These are phyloP conservation scores for Liodrosophila aerea DNA, from an alignment of 2,888 invertebrate genomes.

Conservation along the genomic window DNA sequence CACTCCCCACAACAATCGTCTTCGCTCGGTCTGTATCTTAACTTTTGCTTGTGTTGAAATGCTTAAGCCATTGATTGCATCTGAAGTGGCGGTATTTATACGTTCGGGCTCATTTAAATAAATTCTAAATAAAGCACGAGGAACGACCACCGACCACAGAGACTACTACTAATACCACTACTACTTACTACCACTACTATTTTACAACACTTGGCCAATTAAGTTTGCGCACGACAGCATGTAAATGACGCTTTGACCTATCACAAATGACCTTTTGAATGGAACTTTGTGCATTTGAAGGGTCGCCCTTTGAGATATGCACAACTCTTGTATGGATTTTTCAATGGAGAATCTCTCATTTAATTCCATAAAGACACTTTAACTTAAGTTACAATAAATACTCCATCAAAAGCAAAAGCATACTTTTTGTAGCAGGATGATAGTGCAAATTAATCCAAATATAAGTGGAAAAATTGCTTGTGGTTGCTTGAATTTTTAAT, in stretches of 20 bases:
- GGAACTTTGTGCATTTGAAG: slow-evolving; percentile 16
- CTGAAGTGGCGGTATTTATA: slow-evolving; percentile 76
- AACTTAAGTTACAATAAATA: no score
- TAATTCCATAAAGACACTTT: no score
- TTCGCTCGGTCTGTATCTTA: slow-evolving; percentile 51
- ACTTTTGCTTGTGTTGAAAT: slow-evolving; percentile 66
- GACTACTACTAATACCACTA: neutral
- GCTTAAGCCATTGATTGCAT: slow-evolving; percentile 78
- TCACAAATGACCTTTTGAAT: slow-evolving; percentile 43
- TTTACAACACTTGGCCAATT: slow-evolving; percentile 60
- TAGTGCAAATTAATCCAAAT: neutral
- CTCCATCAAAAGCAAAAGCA: no score
- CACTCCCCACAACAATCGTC: neutral
- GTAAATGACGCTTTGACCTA: slow-evolving; percentile 58
- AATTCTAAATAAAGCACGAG: slow-evolving; percentile 72
- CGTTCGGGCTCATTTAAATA: slow-evolving; percentile 75
- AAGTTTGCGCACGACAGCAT: slow-evolving; percentile 61
- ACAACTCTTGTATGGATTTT: neutral
- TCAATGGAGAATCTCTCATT: neutral
- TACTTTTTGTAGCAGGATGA: no score
- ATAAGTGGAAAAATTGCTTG: neutral
- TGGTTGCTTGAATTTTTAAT: neutral
- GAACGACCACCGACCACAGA: slow-evolving; percentile 5
- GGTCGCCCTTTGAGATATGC: neutral
- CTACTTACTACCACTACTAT: slow-evolving; percentile 16